Base-by-base conservation (phyloP, 2,797 vertebrate species). In the Squalus acanthias region DNA sequence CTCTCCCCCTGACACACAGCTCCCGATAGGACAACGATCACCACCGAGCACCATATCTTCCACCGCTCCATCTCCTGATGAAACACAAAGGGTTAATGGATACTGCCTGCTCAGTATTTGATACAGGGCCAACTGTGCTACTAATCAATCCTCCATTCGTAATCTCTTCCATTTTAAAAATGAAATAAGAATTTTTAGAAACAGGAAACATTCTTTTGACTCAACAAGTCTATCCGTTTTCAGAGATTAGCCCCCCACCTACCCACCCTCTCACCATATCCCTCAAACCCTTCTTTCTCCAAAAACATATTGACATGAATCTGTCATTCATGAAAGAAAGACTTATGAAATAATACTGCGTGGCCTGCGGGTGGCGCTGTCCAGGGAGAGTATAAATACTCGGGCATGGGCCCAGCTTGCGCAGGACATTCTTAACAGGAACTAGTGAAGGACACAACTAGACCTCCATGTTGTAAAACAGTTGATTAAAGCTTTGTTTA, bases 41-140 rank as follows among this genome's bases (percentile, higher is more conserved):
- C 92, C n/a, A 97, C 95, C n/a, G 97, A 97, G 0, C 13, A 96
- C 97, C 57, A 96, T 7, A 97, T 92, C 39, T 76, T 87, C 95
- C 97, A 97, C 97, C 97, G 97, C 92, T 97, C 98, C 99, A 99
- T 99, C 97, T 96, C 98, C 98, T 87, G 96, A 39, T 63, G 10
- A 93, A 69, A 39, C 33, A 93, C 29, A 69, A 93, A 93, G 65
- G 20, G 22, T 46, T 92, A n/a, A 92, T 92, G 29, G 57, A 67
- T 63, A n/a, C 60, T 92, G 20, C 20, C 60, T 92, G 20, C 20
- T 63, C 6, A 92, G 29, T 39, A 39, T 67, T 22, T 39, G 20
- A 8, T 12, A 63, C 29, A 89, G 53, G 57, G 26, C 12, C 53
- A 29, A 60, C 39, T 74, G 3, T 85, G 39, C 15, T 60, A 29